Evolutionary conservation across 2,113 vertebrate species (phyloP).

Genomic region (Ciconia stormi): DNA sequence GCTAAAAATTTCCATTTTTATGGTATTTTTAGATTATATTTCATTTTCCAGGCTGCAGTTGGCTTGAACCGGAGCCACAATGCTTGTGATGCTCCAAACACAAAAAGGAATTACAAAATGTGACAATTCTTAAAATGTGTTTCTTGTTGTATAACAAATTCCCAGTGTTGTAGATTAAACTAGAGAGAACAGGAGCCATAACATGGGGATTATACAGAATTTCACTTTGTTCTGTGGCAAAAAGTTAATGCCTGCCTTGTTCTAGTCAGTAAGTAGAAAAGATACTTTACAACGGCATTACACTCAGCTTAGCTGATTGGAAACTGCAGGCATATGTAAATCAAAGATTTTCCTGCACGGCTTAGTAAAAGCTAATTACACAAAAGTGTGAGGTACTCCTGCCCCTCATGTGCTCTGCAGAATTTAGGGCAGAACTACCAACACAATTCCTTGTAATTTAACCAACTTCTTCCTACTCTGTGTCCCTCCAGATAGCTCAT

Average conservation of each 20-base stretch:
- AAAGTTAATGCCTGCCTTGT: slow-evolving; percentile 30
- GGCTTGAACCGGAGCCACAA: slow-evolving; percentile 51
- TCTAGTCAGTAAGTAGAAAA: neutral
- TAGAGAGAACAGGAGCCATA: slow-evolving; percentile 39
- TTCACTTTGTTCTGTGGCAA: slow-evolving; percentile 13
- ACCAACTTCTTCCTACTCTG: neutral
- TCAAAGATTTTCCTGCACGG: neutral
- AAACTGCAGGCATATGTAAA: neutral
- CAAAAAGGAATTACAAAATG: slow-evolving; percentile 55
- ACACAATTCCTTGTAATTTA: neutral
- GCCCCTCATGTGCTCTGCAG: neutral
- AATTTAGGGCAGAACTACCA: neutral
- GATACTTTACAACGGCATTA: neutral
- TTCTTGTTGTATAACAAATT: slow-evolving; percentile 61
- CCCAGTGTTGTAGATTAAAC: slow-evolving; percentile 49
- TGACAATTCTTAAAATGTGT: slow-evolving; percentile 61
- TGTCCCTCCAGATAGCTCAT: neutral
- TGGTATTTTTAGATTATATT: slow-evolving; percentile 58
- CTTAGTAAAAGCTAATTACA: slow-evolving; percentile 8
- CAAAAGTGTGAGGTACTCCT: neutral
- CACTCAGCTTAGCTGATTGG: neutral
- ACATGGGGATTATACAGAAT: slow-evolving; percentile 25
- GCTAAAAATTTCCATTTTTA: slow-evolving; percentile 37
- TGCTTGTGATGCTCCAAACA: neutral
- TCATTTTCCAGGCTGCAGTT: slow-evolving; percentile 53